These are phyloP conservation scores for Margaritifera margaritifera DNA, from an alignment of 2,888 invertebrate species.

Conservation along the genomic window DNA sequence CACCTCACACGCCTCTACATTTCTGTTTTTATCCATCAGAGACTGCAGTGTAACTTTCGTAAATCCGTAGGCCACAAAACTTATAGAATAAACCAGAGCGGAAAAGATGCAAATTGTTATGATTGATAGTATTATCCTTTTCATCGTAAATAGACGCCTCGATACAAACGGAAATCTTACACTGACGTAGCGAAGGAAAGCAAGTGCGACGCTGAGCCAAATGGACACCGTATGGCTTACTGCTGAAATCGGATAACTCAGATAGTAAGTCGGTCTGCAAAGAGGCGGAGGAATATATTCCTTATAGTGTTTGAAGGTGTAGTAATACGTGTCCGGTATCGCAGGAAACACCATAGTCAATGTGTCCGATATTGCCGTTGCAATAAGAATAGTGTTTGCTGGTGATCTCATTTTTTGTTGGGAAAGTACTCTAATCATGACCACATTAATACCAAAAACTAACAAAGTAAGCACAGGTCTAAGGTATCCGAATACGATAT, in stretches of 20 bases:
- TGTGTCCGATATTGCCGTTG: constrained; percentile 18
- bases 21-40: too few species aligned
- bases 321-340: constrained; percentile 10
- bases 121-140: constrained; percentile 1
- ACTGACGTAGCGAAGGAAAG: constrained; percentile 18
- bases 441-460: constrained; percentile 6
- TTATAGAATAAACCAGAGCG: too few species aligned
- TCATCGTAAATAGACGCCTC: constrained; percentile 1
- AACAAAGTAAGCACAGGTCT: constrained; percentile 15
- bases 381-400: constrained; percentile 16
- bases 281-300: constrained; percentile 8
- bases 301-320: constrained; percentile 10
- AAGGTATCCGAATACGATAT: constrained; percentile 13
- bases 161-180: constrained; percentile 16
- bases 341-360: constrained; percentile 16
- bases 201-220: constrained; percentile 22
- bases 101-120: neutral
- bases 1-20: too few species aligned
- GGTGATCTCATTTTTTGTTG: constrained; percentile 16
- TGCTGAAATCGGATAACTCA: constrained; percentile 5
- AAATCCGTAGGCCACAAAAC: too few species aligned
- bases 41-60: too few species aligned
- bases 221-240: constrained; percentile 17
- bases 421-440: constrained; percentile 13
- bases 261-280: constrained; percentile 7